A percentile compares a stretch with the other conserved stretches of the same genome.
Evolutionary conservation across 2,797 vertebrate genomes (phyloP).

Genomic region (Dallia pectoralis): DNA sequence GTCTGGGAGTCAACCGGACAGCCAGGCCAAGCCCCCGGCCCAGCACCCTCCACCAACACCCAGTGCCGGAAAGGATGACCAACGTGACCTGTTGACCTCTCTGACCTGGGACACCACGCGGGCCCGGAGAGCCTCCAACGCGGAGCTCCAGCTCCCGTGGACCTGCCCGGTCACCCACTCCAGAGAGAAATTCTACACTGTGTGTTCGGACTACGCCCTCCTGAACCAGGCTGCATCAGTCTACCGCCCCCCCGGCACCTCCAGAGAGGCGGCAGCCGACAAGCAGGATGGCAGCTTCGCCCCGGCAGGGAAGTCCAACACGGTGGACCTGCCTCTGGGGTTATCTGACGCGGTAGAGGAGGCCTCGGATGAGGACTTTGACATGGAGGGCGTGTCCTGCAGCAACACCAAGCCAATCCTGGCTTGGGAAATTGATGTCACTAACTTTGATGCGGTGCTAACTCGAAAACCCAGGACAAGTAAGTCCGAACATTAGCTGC

Average conservation of each 20-base stretch:
- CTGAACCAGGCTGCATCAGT: conserved; percentile 90
- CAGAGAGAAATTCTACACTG: conserved; percentile 96
- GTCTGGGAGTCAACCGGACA: conserved; percentile 75
- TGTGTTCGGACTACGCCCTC: conserved; percentile 97
- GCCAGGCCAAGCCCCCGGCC: conserved; percentile 66
- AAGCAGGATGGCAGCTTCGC: conserved; percentile 68
- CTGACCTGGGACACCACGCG: conserved; percentile 71
- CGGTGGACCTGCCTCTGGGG: conserved; percentile 64
- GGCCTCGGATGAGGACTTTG: conserved; percentile 78
- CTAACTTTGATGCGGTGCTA: conserved; percentile 85
- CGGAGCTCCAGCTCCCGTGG: conserved; percentile 87
- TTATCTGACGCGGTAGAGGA: conserved; percentile 66
- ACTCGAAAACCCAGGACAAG: conserved; percentile 86
- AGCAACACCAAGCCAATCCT: conserved; percentile 81
- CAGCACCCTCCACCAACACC: conserved; percentile 71
- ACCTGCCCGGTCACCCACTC: conserved; percentile 96
- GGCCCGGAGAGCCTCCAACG: conserved; percentile 76
- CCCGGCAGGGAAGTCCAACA: conserved; percentile 67
- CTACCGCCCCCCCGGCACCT: conserved; percentile 74
- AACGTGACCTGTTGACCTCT: conserved; percentile 63
- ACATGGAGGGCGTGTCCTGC: conserved; percentile 78
- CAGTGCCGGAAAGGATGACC: conserved; percentile 49
- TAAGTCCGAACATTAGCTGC: conserved; percentile 56
- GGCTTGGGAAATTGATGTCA: conserved; percentile 97
- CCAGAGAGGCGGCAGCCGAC: conserved; percentile 64